A percentile compares a stretch with the other conserved stretches of the same genome.
Conservation (phyloP, 2,797 vertebrate species). For the Thalassophryne amazonica region DNA sequence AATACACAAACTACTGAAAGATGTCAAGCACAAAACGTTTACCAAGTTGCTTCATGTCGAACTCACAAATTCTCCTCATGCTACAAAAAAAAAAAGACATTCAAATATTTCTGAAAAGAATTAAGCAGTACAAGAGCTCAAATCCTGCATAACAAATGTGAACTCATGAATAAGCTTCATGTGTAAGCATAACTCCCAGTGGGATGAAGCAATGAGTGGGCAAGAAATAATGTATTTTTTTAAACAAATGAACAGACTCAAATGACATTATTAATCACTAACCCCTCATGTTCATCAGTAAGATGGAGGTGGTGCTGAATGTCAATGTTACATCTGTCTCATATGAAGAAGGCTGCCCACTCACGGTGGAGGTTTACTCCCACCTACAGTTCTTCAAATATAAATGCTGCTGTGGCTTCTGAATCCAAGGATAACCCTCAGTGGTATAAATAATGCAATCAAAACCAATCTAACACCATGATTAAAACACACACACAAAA, state of each 20-base stretch:
- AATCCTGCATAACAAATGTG: conserved; percentile 30
- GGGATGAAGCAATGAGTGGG: conserved; percentile 46
- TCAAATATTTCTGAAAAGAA: conserved; percentile 23
- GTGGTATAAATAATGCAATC: not conserved
- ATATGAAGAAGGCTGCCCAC: not conserved
- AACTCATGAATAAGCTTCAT: conserved; percentile 20
- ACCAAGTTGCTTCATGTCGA: not conserved
- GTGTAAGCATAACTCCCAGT: conserved; percentile 34
- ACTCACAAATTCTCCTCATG: not conserved
- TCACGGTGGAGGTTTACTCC: conserved; percentile 7
- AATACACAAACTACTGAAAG: not conserved
- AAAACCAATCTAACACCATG: no score
- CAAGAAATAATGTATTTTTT: conserved; percentile 48
- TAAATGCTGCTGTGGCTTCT: not conserved
- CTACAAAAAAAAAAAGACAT: conserved; percentile 6
- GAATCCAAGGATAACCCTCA: not conserved
- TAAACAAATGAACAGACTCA: conserved; percentile 15
- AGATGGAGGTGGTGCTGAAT: not conserved
- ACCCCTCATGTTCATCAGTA: not conserved
- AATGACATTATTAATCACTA: conserved; percentile 1
- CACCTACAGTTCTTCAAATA: conserved; percentile 9
- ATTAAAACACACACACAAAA: no score
- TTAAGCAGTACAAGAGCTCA: not conserved
- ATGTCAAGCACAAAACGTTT: not conserved
- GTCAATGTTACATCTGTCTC: not conserved